Base-by-base conservation (phyloP, 2,888 invertebrate genomes). In the Hylaea fasciaria region DNA sequence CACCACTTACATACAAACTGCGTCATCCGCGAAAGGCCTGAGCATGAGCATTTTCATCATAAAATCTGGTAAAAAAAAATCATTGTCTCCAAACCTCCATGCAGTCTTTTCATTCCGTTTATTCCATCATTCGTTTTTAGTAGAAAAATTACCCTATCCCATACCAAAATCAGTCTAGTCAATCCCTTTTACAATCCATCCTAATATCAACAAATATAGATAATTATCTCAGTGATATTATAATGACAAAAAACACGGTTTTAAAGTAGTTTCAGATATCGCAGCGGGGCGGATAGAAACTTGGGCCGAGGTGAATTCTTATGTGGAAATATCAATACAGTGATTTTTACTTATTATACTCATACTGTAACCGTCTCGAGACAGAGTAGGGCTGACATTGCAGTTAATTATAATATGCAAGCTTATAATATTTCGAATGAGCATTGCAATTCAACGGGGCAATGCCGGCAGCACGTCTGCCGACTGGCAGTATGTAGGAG, bases 31-130 rank as follows among this genome's bases (percentile, higher is more conserved):
- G 3, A 32, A 16, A 50, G n/a, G 47, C 39, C 47, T 46, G 41
- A 43, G 46, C 41, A 57, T 52, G 52, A 58, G 51, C 52, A 58
- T 41, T 41, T 41, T 46, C 32, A 32, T 35, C 16, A 37, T 39
- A 57, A 57, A 40, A 58, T 11, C 47, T 51, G 44, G 35, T 47
- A 47, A 47, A 49, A 47, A 49, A 47, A 52, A 48, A 41, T 28
- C 47, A 45, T 59, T 62, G 60, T 58, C 57, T 59, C 62, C 58
- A 51, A 55, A 53, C 59, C 40, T 43, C 37, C 46, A 12, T 44
- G 39, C 69, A 69, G 69, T 69, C 69, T 69, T 69, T 63, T 63
- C 64, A 43, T 67, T 69, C 35, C 66, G 43, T 43, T 41, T 13
- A 47, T 58, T 54, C 58, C 64, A 49, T 60, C 55, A 46, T 62